Base-by-base conservation (phyloP, 2,888 invertebrate species). In the Colletes collaris region DNA sequence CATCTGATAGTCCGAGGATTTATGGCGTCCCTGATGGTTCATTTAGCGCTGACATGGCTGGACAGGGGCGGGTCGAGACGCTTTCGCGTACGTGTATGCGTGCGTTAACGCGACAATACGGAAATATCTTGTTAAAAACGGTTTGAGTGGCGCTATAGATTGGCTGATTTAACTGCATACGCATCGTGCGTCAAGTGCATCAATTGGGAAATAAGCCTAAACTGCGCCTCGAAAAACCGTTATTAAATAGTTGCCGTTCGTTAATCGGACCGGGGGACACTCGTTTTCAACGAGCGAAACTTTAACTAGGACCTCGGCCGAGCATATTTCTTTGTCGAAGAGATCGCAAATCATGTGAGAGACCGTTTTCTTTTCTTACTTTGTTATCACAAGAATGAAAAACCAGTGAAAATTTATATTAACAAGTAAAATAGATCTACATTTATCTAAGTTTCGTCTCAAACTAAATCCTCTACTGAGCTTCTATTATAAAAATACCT, bases 21-120 rank as follows among this genome's bases (percentile, higher is more conserved):
- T 90, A 90, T 90, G 88, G 89, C 86, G 90, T 83, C 87, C 88
- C 90, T 90, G 90, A 90, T 90, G 90, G 90, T 90, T 90, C 90
- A 90, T 90, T 90, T 90, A 90, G 89, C 89, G 87, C 87, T 90
- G 90, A 90, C 90, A 90, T 79, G 84, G 87, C 84, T 84, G 86
- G 86, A 88, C 87, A 82, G 87, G 88, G 85, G 84, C 83, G 82
- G 86, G 78, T 73, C 81, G 83, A 75, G 69, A 75, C 80, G 70
- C 71, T 71, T 82, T 80, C 73, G 66, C 79, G 75, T 79, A 73
- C 64, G 78, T 76, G 78, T 78, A 83, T 82, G 72, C 76, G 81
- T 77, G 68, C 75, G 78, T 79, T 81, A 88, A 84, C 87, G 85
- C 87, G 88, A 86, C 83, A 88, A 89, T 89, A 88, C 89, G 89